Percentiles rank a stretch among this genome's conserved stretches.
Conservation (phyloP, 2,888 invertebrate species). For the Drosophila borealis region DNA sequence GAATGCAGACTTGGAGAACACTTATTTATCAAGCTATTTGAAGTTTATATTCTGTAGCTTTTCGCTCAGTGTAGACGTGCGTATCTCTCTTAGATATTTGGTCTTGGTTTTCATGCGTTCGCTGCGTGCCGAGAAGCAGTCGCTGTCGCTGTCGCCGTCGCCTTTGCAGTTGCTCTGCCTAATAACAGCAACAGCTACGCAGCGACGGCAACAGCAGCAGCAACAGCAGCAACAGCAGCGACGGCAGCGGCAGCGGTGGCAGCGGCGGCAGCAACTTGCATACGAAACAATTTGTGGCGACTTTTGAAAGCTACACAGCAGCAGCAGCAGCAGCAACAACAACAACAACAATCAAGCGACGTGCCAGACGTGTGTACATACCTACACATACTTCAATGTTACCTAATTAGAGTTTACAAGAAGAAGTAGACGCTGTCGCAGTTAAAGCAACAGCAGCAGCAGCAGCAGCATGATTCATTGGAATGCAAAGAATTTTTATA, state of each 20-base stretch:
- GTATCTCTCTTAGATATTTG: conserved; percentile 63
- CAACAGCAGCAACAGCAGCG: conserved; percentile 19
- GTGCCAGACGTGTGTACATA: conserved; percentile 62
- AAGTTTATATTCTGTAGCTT: not conserved
- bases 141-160: conserved; percentile 21
- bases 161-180: conserved; percentile 24
- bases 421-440: conserved; percentile 66
- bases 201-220: conserved; percentile 13
- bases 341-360: conserved; percentile 18
- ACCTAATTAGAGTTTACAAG: conserved; percentile 79
- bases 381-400: conserved; percentile 75
- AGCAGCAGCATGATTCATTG: conserved; percentile 73
- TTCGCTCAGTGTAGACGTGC: conserved; percentile 49
- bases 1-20: too few relatives aligned
- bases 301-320: conserved; percentile 49
- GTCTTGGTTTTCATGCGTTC: conserved; percentile 56
- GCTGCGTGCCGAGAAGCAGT: conserved; percentile 51
- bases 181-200: conserved; percentile 56
- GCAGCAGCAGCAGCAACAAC: conserved; percentile 15
- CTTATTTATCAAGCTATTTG: not conserved
- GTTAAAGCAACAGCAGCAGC: conserved; percentile 55
- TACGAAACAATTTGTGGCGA: conserved; percentile 45
- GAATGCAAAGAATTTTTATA: conserved; percentile 78
- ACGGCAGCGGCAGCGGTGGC: not conserved
- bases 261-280: conserved; percentile 48